These are phyloP conservation scores for Noctua janthe DNA, from an alignment of 2,888 invertebrate genomes.

Conservation along the genomic window DNA sequence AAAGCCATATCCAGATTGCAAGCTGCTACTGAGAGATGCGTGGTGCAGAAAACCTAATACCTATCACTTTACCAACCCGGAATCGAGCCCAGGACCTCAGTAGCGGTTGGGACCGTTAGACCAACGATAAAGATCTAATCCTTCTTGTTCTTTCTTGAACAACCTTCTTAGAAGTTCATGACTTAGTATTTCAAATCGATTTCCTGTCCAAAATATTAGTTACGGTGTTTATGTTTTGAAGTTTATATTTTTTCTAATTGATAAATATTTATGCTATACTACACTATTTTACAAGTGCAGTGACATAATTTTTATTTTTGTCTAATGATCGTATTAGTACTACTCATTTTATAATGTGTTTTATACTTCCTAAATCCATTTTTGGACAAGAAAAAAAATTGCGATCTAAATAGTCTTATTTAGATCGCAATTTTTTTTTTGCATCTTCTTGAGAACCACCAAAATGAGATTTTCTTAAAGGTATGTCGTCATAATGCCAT, in stretches of 20 bases:
- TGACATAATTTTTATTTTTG: not conserved
- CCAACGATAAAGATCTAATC: not conserved
- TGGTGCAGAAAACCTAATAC: not conserved
- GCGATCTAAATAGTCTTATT: no score
- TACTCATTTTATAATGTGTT: not conserved
- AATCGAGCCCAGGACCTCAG: not conserved
- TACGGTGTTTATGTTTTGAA: not conserved
- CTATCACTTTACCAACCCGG: not conserved
- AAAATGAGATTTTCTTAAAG: slow-evolving; percentile 4
- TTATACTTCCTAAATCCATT: not conserved
- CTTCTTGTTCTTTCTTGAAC: not conserved
- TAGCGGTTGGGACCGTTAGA: not conserved
- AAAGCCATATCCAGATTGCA: not conserved
- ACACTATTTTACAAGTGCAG: not conserved
- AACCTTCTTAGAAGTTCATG: not conserved
- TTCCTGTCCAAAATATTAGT: not conserved
- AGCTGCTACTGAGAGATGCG: not conserved
- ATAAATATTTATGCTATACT: not conserved
- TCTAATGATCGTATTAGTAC: not conserved
- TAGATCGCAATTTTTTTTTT: not conserved
- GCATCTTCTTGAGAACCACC: not conserved
- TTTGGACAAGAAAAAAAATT: not conserved
- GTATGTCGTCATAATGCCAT: not conserved
- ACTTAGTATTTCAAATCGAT: not conserved
- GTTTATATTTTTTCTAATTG: not conserved